These are phyloP conservation scores for Lordiphosa clarofinis DNA, from an alignment of 1,140 invertebrate genomes.

Conservation along the genomic window DNA sequence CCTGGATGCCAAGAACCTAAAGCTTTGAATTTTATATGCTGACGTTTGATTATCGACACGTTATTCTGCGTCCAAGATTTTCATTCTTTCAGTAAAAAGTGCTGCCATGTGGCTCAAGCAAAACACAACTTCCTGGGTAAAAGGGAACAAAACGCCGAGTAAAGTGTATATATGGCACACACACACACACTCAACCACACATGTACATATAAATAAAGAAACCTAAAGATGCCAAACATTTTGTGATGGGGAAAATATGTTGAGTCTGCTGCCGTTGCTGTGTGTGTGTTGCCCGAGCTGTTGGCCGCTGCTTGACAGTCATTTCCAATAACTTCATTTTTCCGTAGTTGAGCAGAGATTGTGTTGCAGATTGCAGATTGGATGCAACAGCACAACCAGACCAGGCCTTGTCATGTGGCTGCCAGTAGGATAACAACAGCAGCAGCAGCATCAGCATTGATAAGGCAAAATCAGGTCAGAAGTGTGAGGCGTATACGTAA, in stretches of 20 bases:
- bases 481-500: conserved; percentile 67
- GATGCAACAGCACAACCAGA: conserved; percentile 26
- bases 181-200: conserved; percentile 1
- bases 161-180: conserved; percentile 28
- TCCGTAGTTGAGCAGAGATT: conserved; percentile 75
- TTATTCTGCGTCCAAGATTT: conserved; percentile 21
- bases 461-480: conserved; percentile 72
- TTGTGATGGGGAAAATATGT: conserved; percentile 37
- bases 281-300: conserved; percentile 53
- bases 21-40: conserved; percentile 70
- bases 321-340: conserved; percentile 77
- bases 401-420: conserved; percentile 44
- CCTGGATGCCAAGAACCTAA: conserved; percentile 41
- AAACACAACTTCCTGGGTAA: conserved; percentile 39
- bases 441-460: conserved; percentile 56
- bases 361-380: conserved; percentile 69
- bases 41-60: conserved; percentile 75
- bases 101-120: conserved; percentile 45
- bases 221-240: conserved; percentile 73
- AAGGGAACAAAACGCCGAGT: conserved; percentile 15
- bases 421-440: conserved; percentile 17
- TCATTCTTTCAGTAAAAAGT: conserved; percentile 36
- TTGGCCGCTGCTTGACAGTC: conserved; percentile 65
- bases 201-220: conserved; percentile 31
- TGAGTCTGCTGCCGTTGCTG: conserved; percentile 20